Base-by-base conservation (phyloP, 2,797 vertebrate genomes). In the Danionella dracula region DNA sequence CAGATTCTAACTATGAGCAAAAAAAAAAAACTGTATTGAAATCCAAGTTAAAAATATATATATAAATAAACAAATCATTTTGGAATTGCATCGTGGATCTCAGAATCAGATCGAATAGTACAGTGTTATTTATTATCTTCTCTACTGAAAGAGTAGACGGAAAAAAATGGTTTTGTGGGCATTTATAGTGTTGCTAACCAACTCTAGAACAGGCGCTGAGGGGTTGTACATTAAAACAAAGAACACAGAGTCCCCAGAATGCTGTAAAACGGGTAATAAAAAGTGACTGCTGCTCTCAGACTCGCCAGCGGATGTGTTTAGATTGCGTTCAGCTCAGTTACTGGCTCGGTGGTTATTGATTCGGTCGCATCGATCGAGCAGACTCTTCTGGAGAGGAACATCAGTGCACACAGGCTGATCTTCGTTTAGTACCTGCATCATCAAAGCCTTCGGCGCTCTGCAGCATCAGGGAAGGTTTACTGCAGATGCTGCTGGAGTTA, bases 371-470 rank as follows among this genome's bases (percentile, higher is more conserved):
- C 35, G 61, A 63, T 51, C 11, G 4, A 68, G 45, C 31, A 27
- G 7, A 49, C 17, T 29, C 51, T 41, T 49, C 16, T 17, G 29
- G 23, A 32, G 54, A 19, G 42, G 4, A 53, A n/a, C 38, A 31
- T 34, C 58, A 42, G 9, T 50, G 9, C 27, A 9, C 54, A 17
- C 17, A 48, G 21, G 40, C 55, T 27, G 54, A 61, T 56, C 48
- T 20, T 8, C 41, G 34, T 49, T 48, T 40, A 48, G 54, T 62
- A 41, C 50, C 40, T 41, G 9, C 50, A 61, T 69, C 46, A 55
- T 21, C 4, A 6, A 40, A 49, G 20, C 31, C 57, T 61, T 56
- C 15, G 19, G 20, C 20, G 5, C 20, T 54, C 29, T 10, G n/a
- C 13, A n/a, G 32, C 19, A 31, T 55, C 4, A 34, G 60, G 40